Percentiles rank a stretch among this genome's conserved stretches.
phyloP scores from a whole-genome alignment of 2,888 invertebrate genomes.

The Dexiosoma caninum region DNA sequence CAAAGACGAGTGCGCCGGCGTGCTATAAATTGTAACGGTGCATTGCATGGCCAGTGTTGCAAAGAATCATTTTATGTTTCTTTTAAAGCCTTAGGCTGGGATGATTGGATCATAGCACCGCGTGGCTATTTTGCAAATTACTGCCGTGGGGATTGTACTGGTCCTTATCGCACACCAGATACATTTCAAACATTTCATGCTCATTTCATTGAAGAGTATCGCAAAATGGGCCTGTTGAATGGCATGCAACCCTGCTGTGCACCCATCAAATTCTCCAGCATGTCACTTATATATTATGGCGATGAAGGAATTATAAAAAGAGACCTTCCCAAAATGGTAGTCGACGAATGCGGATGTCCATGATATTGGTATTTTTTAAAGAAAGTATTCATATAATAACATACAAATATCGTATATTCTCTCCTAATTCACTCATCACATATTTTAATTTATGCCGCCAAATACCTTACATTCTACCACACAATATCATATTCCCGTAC shows the following conservation, averaged over 20 bases:
- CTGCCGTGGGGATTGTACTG: constrained; percentile 92
- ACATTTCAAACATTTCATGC: constrained; percentile 92
- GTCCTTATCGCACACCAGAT: constrained; percentile 86
- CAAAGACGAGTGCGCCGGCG: constrained; percentile 86
- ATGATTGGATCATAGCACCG: constrained; percentile 95
- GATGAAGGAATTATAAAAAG: constrained; percentile 92
- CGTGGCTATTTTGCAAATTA: constrained; percentile 95
- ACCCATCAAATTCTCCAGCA: constrained; percentile 93
- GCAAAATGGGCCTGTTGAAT: constrained; percentile 85
- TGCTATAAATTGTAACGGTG: constrained; percentile 88
- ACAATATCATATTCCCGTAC: not conserved
- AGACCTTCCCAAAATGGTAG: constrained; percentile 96
- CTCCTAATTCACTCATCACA: not conserved
- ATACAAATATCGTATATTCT: no score
- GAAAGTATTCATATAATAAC: not conserved
- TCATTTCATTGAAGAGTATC: constrained; percentile 93
- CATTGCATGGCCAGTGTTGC: constrained; percentile 85
- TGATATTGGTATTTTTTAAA: constrained; percentile 77
- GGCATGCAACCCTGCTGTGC: constrained; percentile 95
- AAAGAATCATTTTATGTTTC: constrained; percentile 94
- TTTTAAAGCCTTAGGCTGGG: constrained; percentile 94
- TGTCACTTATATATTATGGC: constrained; percentile 95
- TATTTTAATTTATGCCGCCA: not conserved
- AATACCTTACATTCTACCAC: no score
- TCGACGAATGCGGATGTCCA: constrained; percentile 96